Evolutionary conservation across 1,140 invertebrate genomes (phyloP), one percentile per base, ranked within the genome.

Genomic region (Neodiprion pinetum): DNA sequence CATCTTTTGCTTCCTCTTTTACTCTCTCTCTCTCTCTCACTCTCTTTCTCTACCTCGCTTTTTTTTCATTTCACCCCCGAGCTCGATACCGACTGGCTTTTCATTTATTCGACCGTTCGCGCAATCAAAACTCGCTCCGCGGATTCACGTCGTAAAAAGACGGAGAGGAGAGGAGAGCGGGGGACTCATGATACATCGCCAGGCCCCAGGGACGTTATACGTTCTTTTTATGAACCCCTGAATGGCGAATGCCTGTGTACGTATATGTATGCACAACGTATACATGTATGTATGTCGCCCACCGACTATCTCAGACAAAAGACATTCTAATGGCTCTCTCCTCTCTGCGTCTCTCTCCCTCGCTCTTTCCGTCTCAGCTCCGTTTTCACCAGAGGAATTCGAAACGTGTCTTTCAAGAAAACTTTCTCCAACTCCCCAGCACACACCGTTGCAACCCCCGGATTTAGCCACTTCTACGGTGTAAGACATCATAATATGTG

Each of bases 51-150:
- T 21, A 21, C 17, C 17, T 21, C 17, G 17, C 17, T 21, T 21
- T 21, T 21, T 21, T 21, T 21, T 21, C 17, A 21, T 21, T 21
- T 21, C 50, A 53, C 50, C 50, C n/a, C 50, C 50, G 50, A 53
- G 50, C 10, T 14, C 50, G 50, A 21, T 21, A 21, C 17, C 17
- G 61, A 73, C 67, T 53, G 65, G 61, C 23, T 48, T 70, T 75
- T 71, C 49, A 74, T 75, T 77, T 77, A 72, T 77, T 77, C 61
- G 50, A 53, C 50, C 67, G 67, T 23, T 67, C 67, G 73, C 67
- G 76, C 69, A 77, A 77, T 77, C 73, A 77, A 77, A 77, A 77
- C 50, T 71, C 74, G 74, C 76, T 77, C 70, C 71, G 61, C 70
- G 53, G 68, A 67, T 50, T 14, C 14, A 9, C 50, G 17, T 17